Percentiles rank a stretch among this genome's conserved stretches.
Conservation (phyloP, 2,888 invertebrate species). For the Drosophila lacicola region DNA sequence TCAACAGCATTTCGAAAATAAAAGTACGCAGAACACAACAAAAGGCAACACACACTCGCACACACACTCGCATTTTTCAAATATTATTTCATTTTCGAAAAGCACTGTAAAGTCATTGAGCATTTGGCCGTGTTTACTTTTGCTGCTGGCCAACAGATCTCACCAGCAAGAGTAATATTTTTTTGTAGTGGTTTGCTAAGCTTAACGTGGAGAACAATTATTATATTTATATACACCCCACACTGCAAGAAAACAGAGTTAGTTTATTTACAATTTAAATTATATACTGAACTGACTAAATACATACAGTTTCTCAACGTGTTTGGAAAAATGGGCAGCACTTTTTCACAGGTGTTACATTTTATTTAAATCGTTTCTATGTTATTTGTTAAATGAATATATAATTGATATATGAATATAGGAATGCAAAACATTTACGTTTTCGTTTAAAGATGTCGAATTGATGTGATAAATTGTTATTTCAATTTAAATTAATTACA, state of each 20-base stretch:
- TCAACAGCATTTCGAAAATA: constrained; percentile 73
- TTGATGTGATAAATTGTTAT: no score
- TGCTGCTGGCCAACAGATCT: constrained; percentile 40
- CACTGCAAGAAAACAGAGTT: constrained; percentile 49
- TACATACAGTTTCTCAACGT: no score
- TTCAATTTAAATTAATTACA: no score
- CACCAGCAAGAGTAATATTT: constrained; percentile 54
- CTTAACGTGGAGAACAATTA: constrained; percentile 59
- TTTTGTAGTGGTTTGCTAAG: constrained; percentile 83
- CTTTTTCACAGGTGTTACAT: no score
- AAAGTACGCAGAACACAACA: constrained; percentile 54
- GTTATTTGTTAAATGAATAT: no score
- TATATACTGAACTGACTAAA: no score
- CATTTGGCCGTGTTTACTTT: constrained; percentile 44
- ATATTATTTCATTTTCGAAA: constrained; percentile 59
- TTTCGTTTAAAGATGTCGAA: no score
- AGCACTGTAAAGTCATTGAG: constrained; percentile 78
- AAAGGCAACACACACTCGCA: constrained; percentile 17
- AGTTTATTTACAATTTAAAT: no score
- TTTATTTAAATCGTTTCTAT: no score
- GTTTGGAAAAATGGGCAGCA: no score
- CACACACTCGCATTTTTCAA: constrained; percentile 15
- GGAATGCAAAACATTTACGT: no score
- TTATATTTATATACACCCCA: constrained; percentile 56
- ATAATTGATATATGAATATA: no score